Base-by-base conservation (phyloP, 1,140 invertebrate species). In the Pseudomyrmex pallidus region DNA sequence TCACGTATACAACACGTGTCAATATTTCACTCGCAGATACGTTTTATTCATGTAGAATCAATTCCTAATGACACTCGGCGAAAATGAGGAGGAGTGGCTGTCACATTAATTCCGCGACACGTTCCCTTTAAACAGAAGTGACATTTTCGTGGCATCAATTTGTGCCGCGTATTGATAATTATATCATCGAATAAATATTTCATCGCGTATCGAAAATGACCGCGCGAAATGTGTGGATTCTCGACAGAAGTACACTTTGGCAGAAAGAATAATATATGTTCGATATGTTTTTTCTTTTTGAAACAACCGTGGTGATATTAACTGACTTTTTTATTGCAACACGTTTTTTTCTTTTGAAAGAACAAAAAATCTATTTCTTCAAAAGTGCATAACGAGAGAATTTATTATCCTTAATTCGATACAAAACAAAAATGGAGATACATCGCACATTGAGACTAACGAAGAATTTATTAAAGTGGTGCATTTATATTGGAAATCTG, bases 111-210 rank as follows among this genome's bases (percentile, higher is more conserved):
- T 78, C 44, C 54, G 54, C 54, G 64, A 70, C 44, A 25, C 44
- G 44, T 70, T 68, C 54, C n/a, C 76, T 59, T 67, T 35, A 13
- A 78, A 20, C 50, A 78, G 13, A 70, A 70, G 35, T 78, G 76
- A 70, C 76, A 25, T 78, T 78, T 78, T 70, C 64, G 64, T 59
- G 5, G 25, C 64, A 70, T 78, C 64, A 15, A 78, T 78, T 78
- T 35, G 35, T n/a, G 35, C 17, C 9, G 67, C 22, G 44, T 44
- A 59, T 68, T 57, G 2, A 15, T 57, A 68, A 78, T 78, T 70
- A 70, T 59, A 59, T 70, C 15, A 48, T n/a, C 64, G 54, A 78
- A 17, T 68, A 70, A 78, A 78, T 78, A 78, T 70, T 44, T 44
- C 20, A 57, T 12, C 2, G 44, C 64, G 17, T n/a, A 48, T 78